These are phyloP conservation scores for Clarias platycephalus DNA, from an alignment of 2,797 vertebrate genomes.

Conservation along the genomic window DNA sequence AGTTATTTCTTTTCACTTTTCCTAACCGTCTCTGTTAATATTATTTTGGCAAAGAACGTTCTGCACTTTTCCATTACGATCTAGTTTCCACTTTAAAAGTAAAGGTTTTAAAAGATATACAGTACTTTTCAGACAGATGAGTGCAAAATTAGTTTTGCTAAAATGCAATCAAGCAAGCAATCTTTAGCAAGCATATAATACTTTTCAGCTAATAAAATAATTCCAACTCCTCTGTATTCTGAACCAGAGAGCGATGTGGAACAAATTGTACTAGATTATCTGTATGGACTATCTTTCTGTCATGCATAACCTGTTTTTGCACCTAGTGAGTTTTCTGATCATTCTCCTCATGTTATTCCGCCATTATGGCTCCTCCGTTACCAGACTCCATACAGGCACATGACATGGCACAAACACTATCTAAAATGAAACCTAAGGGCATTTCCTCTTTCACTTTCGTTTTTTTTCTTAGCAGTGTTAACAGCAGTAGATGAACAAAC, in stretches of 20 bases:
- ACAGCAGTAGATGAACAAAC: not conserved
- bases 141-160: not conserved
- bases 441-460: not conserved
- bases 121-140: not conserved
- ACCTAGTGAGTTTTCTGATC: constrained; percentile 4
- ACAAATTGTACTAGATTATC: not conserved
- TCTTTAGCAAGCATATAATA: not conserved
- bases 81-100: not conserved
- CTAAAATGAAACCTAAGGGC: not conserved
- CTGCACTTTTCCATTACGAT: too few relatives aligned
- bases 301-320: not conserved
- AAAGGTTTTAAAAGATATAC: not conserved
- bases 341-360: constrained; percentile 46
- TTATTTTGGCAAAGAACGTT: too few relatives aligned
- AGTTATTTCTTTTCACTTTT: too few relatives aligned
- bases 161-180: not conserved
- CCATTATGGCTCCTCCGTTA: not conserved
- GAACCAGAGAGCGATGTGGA: too few relatives aligned
- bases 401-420: not conserved
- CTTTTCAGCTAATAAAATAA: not conserved
- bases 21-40: too few relatives aligned
- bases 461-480: not conserved
- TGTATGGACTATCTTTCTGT: too few relatives aligned
- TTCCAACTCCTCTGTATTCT: not conserved
- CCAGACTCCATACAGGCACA: constrained; percentile 26